Conservation (phyloP, 1,140 invertebrate species). For the Drosophila lini region DNA sequence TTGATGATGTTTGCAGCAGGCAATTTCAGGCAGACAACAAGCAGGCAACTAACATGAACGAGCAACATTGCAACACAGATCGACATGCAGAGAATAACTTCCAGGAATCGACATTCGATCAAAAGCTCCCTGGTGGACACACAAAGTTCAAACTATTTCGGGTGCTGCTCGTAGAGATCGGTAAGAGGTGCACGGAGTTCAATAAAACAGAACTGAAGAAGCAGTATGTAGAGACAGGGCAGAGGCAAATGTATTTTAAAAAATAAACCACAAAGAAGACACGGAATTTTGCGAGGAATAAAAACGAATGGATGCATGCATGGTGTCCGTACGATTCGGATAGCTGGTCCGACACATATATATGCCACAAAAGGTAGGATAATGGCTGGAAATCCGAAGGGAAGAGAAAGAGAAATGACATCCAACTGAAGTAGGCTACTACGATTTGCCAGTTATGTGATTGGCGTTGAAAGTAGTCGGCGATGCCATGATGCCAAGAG, state of each 20-base stretch:
- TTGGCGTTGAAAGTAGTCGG: slow-evolving; percentile 73
- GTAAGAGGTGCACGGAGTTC: slow-evolving; percentile 58
- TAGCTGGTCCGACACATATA: slow-evolving; percentile 53
- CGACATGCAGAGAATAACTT: slow-evolving; percentile 44
- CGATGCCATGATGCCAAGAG: slow-evolving; percentile 59
- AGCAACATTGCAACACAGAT: slow-evolving; percentile 45
- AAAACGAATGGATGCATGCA: slow-evolving; percentile 60
- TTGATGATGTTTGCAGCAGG: slow-evolving; percentile 68
- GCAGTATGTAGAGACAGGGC: slow-evolving; percentile 44
- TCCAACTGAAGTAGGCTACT: slow-evolving; percentile 69
- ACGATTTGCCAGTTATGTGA: slow-evolving; percentile 70
- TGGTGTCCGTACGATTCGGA: slow-evolving; percentile 48
- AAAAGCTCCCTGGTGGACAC: slow-evolving; percentile 38
- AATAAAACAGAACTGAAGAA: slow-evolving; percentile 56
- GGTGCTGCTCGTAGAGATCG: slow-evolving; percentile 48
- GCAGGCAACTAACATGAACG: slow-evolving; percentile 75
- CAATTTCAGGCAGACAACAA: slow-evolving; percentile 61
- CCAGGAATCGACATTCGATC: slow-evolving; percentile 24
- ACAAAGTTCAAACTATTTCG: slow-evolving; percentile 37
- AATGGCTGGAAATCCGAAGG: slow-evolving; percentile 39
- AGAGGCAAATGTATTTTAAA: slow-evolving; percentile 49
- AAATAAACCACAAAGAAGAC: slow-evolving; percentile 51
- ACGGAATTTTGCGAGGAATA: slow-evolving; percentile 52
- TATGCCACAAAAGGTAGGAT: slow-evolving; percentile 52
- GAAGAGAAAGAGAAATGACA: slow-evolving; percentile 52